phyloP scores from a whole-genome alignment of 2,113 vertebrate genomes.

The Vanacampus margaritifer region DNA sequence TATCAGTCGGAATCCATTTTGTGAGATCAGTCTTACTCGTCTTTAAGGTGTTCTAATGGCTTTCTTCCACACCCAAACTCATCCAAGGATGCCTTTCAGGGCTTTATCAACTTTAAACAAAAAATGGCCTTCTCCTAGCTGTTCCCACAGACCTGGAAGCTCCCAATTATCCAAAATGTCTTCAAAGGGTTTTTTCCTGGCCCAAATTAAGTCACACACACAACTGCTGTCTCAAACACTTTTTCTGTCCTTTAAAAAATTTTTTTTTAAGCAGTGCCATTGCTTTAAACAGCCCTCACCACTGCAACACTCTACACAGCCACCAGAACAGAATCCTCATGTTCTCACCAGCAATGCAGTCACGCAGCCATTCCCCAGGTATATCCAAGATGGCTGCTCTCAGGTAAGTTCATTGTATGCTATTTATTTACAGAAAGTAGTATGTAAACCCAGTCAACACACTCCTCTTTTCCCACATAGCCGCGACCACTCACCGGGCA shows the following conservation, averaged over 20 bases:
- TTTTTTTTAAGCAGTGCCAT: conserved; percentile 18
- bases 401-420: conserved; percentile 63
- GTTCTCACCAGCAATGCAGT: conserved; percentile 83
- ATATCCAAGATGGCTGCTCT: conserved; percentile 93
- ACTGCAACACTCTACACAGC: conserved; percentile 86
- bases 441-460: neutral
- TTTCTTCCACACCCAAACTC: neutral
- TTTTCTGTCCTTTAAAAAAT: neutral
- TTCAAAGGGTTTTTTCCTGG: neutral
- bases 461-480: conserved; percentile 28
- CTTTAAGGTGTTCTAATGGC: neutral
- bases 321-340: conserved; percentile 83
- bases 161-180: neutral
- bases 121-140: neutral
- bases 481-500: conserved; percentile 92
- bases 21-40: neutral
- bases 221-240: no score
- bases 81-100: neutral
- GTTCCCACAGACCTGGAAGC: neutral
- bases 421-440: neutral
- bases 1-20: neutral
- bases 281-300: conserved; percentile 78
- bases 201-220: neutral
- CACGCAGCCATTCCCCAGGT: conserved; percentile 86
- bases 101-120: no score